phyloP scores from a whole-genome alignment of 2,888 invertebrate genomes.

The Liposcelis brunnea region DNA sequence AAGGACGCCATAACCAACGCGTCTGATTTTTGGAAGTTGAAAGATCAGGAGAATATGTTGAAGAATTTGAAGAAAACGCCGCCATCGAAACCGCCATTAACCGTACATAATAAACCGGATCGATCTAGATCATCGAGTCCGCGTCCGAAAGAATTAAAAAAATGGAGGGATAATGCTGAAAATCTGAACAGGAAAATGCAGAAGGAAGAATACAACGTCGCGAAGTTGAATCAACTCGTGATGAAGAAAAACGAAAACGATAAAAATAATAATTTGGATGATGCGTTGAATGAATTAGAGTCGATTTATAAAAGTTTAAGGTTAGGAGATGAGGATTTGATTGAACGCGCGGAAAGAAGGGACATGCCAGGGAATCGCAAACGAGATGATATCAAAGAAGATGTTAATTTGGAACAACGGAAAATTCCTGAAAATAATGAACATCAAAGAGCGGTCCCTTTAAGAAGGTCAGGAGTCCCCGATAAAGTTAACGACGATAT shows the following conservation, averaged over 20 bases:
- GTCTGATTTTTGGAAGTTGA: conserved; percentile 45
- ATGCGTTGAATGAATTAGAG: conserved; percentile 76
- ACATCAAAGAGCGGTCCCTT: conserved; percentile 20
- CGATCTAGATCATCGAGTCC: conserved; percentile 22
- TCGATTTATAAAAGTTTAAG: conserved; percentile 78
- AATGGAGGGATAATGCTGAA: conserved; percentile 18
- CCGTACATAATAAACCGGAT: conserved; percentile 29
- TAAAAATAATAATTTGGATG: conserved; percentile 50
- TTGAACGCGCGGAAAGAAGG: conserved; percentile 40
- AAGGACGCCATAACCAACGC: conserved; percentile 20
- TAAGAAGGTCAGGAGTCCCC: conserved; percentile 27
- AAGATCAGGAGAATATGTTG: conserved; percentile 29
- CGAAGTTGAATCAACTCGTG: conserved; percentile 17
- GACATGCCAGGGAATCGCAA: conserved; percentile 35
- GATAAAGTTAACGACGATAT: conserved; percentile 61
- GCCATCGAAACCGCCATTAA: conserved; percentile 19
- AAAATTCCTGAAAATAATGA: conserved; percentile 7
- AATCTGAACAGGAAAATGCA: conserved; percentile 12
- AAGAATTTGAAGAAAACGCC: conserved; percentile 27
- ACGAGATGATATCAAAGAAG: too few species aligned
- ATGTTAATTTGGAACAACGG: too few species aligned
- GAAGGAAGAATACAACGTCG: conserved; percentile 10
- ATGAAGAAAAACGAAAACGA: conserved; percentile 19
- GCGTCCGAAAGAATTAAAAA: conserved; percentile 12
- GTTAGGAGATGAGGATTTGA: conserved; percentile 64